phyloP scores from a whole-genome alignment of 2,113 vertebrate genomes.

The Trogon melanurus region DNA sequence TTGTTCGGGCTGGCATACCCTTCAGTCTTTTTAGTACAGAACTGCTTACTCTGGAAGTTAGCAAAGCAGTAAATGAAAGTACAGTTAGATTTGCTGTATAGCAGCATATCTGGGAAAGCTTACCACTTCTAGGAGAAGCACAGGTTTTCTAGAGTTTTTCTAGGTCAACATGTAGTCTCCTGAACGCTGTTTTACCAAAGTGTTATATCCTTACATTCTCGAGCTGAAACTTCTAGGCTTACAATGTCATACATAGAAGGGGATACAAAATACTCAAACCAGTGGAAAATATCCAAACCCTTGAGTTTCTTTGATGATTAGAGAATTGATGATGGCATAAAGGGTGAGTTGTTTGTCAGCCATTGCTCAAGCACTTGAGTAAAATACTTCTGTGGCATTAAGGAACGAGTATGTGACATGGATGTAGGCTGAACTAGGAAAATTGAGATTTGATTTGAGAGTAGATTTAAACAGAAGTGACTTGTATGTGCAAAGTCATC shows the following conservation, averaged over 20 bases:
- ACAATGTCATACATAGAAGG: rapidly evolving
- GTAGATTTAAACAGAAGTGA: neutral
- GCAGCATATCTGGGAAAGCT: neutral
- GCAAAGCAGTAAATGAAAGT: neutral
- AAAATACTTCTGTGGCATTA: neutral
- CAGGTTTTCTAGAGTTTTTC: neutral
- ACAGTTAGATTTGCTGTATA: neutral
- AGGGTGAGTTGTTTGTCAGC: neutral
- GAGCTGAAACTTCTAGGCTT: neutral
- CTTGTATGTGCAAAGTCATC: neutral
- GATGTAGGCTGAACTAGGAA: neutral
- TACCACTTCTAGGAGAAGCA: neutral
- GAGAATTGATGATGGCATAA: neutral
- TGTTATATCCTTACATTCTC: neutral
- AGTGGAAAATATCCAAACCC: neutral
- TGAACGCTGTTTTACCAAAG: neutral
- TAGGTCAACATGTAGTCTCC: neutral
- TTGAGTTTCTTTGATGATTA: neutral
- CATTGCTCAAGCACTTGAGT: neutral
- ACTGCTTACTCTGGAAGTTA: neutral
- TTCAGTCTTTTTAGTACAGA: neutral
- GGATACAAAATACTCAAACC: neutral
- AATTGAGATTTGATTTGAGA: neutral
- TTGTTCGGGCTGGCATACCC: neutral
- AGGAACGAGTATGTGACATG: neutral